Evolutionary conservation across 2,888 invertebrate species (phyloP).

Genomic region (Agriopis aurantiaria): DNA sequence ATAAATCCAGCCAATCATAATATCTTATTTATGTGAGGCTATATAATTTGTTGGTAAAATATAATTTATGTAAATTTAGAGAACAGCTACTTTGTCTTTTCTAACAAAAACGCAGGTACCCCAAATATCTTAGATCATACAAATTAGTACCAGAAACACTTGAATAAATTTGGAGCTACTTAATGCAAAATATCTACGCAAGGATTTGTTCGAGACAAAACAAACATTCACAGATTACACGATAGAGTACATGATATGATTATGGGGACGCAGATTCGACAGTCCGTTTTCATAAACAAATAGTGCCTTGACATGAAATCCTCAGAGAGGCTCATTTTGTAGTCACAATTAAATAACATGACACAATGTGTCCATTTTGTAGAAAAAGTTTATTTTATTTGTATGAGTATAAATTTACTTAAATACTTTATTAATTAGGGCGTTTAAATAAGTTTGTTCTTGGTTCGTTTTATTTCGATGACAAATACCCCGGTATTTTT

Average conservation of each 20-base stretch:
- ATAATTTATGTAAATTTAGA: neutral
- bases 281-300: neutral
- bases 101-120: slow-evolving; percentile 4
- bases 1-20: neutral
- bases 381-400: no score
- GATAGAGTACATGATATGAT: slow-evolving; percentile 29
- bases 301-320: neutral
- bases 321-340: slow-evolving; percentile 10
- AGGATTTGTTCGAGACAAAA: slow-evolving; percentile 48
- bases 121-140: slow-evolving; percentile 19
- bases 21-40: slow-evolving; percentile 1
- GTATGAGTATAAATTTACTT: no score
- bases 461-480: no score
- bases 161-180: slow-evolving; percentile 38
- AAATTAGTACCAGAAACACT: slow-evolving; percentile 25
- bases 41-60: neutral
- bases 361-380: neutral
- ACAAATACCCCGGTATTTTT: no score
- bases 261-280: slow-evolving; percentile 8
- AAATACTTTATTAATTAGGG: no score
- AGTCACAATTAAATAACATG: neutral
- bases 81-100: neutral
- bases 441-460: no score
- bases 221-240: slow-evolving; percentile 44
- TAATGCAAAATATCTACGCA: slow-evolving; percentile 48